These are phyloP conservation scores for Macaca mulatta DNA, from an alignment of 2,113 vertebrate species.

Conservation along the genomic window DNA sequence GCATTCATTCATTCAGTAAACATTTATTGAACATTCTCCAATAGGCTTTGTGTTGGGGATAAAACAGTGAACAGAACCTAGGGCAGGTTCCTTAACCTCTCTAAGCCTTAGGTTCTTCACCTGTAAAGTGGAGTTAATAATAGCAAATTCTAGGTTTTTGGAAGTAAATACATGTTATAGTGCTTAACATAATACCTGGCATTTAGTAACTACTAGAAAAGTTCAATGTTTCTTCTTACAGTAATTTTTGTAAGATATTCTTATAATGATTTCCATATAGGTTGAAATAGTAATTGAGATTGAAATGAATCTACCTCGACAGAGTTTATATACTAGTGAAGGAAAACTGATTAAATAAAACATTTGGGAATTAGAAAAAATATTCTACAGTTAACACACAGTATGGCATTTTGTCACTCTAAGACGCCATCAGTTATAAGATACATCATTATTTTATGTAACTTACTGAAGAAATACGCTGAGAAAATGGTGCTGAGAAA, in stretches of 20 bases:
- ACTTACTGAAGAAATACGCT: neutral
- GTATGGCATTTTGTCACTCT: neutral
- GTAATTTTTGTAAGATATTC: neutral
- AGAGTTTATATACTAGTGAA: neutral
- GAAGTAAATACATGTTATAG: neutral
- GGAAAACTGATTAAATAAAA: constrained; percentile 7
- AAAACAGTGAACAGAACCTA: neutral
- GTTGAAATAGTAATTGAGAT: neutral
- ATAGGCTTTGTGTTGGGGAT: neutral
- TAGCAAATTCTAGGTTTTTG: neutral
- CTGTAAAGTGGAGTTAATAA: neutral
- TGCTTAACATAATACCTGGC: neutral
- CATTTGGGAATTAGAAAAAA: neutral
- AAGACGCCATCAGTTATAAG: neutral
- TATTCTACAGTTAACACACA: neutral
- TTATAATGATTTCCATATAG: neutral
- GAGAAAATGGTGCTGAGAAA: neutral
- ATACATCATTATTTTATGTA: neutral
- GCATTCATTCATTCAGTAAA: neutral
- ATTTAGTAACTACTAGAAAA: neutral
- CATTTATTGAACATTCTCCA: neutral
- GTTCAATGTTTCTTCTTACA: neutral
- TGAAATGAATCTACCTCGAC: neutral
- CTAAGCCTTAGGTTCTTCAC: neutral
- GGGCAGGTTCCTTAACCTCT: neutral